Base-by-base conservation (phyloP, 2,797 vertebrate species). In the Brotula barbata region DNA sequence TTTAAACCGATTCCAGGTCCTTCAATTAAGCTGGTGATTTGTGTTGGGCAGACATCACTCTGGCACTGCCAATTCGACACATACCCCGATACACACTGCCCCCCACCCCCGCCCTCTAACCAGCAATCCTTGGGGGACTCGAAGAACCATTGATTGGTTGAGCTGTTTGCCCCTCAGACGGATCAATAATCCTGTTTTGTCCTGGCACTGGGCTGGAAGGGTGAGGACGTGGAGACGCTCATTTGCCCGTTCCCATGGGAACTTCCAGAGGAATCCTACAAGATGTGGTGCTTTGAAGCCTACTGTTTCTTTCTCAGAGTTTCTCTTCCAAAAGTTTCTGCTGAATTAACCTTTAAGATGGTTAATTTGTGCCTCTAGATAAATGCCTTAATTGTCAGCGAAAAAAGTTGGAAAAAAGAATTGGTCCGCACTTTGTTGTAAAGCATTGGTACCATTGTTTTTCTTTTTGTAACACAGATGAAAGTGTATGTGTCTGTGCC, bases 121-220 rank as follows among this genome's bases (percentile, higher is more conserved):
- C 71, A 75, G 71, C 79, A 80, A 82, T 82, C 84, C 72, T 74
- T 31, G 2, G 61, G 68, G 71, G 73, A 77, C 75, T 77, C 72
- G 44, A 73, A 83, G 76, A 84, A 74, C 73, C 87, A 91, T 91
- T 86, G 90, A 92, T 90, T 88, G 88, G 83, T 84, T 87, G 85
- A 88, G 85, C 86, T 77, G 82, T 83, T 87, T 67, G 68, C 73
- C 77, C 79, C 58, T 56, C 82, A 86, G 84, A 84, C 77, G 48
- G 86, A 92, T 92, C 89, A 69, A 91, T 91, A 87, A 87, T 79
- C 73, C 81, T 77, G 71, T 77, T 79, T 79, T 85, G 80, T 85
- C 82, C 77, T 47, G 25, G 73, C 46, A 33, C 75, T 81, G 54
- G 45, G 70, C 69, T 68, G 56, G 53, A 75, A 43, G 71, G 68